These are phyloP conservation scores for Podocnemis expansa DNA, from an alignment of 2,113 vertebrate genomes.

Conservation along the genomic window DNA sequence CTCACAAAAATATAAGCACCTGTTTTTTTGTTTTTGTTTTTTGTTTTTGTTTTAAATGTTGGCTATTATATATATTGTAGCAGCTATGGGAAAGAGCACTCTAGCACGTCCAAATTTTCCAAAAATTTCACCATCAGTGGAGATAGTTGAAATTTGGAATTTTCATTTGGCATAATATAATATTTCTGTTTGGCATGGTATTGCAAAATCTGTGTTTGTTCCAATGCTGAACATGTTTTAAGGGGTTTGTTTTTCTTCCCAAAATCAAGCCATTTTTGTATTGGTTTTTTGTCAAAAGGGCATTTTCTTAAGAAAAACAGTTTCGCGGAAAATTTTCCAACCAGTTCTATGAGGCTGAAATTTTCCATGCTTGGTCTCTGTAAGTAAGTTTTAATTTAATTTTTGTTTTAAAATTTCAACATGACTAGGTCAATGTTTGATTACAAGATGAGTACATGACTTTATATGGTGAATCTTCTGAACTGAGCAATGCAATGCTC, in stretches of 20 bases:
- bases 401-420: background rate
- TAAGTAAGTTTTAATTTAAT: background rate
- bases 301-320: background rate
- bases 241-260: background rate
- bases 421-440: background rate
- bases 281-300: background rate
- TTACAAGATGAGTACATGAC: background rate
- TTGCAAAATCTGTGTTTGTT: background rate
- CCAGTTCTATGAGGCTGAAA: background rate
- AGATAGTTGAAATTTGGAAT: background rate
- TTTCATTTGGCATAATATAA: background rate
- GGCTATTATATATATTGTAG: background rate
- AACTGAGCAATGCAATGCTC: background rate
- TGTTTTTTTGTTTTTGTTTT: too few relatives aligned
- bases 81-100: background rate
- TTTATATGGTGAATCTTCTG: background rate
- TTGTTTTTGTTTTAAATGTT: too few relatives aligned
- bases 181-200: too few relatives aligned
- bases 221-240: background rate
- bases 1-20: too few relatives aligned
- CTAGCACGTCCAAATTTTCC: background rate
- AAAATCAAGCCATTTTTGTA: background rate
- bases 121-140: background rate
- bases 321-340: background rate
- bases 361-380: fast-evolving